Conservation (phyloP, 2,113 vertebrate genomes). For the Laticauda laticaudata region DNA sequence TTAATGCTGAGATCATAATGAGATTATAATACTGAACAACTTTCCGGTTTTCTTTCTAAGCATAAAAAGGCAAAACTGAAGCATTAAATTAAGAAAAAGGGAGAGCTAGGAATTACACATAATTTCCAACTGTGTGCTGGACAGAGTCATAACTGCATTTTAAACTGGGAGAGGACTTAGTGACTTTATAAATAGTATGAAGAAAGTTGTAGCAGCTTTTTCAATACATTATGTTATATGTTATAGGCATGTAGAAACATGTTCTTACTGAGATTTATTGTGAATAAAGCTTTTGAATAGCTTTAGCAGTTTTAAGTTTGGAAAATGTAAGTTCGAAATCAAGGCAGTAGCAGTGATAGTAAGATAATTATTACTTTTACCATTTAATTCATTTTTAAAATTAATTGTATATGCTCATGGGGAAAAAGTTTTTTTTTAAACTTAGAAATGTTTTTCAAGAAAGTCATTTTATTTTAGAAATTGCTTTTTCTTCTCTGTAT, state of each 20-base stretch:
- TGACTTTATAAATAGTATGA: conserved; percentile 35
- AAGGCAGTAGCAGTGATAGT: conserved; percentile 23
- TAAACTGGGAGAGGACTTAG: conserved; percentile 53
- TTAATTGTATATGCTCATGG: conserved; percentile 43
- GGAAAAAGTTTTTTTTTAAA: conserved; percentile 9
- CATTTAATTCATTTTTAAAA: conserved; percentile 55
- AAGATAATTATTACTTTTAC: conserved; percentile 39
- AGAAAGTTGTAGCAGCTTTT: conserved; percentile 46
- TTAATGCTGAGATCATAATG: background rate
- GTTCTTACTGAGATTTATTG: conserved; percentile 12
- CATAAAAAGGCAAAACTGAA: conserved; percentile 24
- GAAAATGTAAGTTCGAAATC: background rate
- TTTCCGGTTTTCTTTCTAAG: background rate
- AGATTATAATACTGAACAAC: background rate
- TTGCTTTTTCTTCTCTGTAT: background rate
- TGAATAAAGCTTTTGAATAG: conserved; percentile 20
- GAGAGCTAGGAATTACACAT: conserved; percentile 46
- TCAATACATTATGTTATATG: conserved; percentile 22
- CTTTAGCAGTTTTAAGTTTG: conserved; percentile 23
- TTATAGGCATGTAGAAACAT: conserved; percentile 30
- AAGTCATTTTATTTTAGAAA: conserved; percentile 38
- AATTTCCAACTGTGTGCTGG: conserved; percentile 50
- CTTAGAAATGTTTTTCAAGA: conserved; percentile 15
- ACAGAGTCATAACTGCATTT: conserved; percentile 47
- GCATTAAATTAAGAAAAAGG: conserved; percentile 34